Conservation (phyloP, 2,797 vertebrate species). For the Vipera ursinii region DNA sequence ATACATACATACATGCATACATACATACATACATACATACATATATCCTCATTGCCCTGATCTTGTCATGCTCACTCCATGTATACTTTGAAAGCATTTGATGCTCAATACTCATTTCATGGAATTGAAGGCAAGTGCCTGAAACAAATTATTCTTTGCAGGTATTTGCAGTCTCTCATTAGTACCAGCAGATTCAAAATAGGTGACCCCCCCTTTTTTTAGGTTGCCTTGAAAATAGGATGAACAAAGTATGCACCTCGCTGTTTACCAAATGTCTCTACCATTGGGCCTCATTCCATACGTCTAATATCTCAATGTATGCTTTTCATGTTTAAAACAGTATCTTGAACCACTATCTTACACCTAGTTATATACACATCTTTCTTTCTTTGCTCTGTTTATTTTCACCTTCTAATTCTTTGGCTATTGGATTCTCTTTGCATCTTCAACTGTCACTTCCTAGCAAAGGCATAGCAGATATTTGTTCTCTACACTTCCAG, state of each 20-base stretch:
- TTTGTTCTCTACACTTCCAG: neutral
- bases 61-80: slow-evolving; percentile 3
- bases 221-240: neutral
- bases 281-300: neutral
- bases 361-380: neutral
- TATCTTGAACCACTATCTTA: neutral
- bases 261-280: neutral
- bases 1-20: too few species aligned
- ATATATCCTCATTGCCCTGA: slow-evolving; percentile 3
- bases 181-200: slow-evolving; percentile 1
- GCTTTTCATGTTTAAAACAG: neutral
- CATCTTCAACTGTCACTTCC: neutral
- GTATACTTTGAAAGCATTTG: slow-evolving; percentile 27
- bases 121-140: neutral
- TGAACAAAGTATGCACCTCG: neutral
- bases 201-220: neutral
- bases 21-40: too few species aligned
- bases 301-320: neutral
- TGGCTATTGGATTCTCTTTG: neutral
- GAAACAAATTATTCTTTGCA: neutral
- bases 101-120: slow-evolving; percentile 19
- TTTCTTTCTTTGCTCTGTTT: neutral
- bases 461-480: neutral
- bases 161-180: neutral
- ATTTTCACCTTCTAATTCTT: neutral